phyloP scores from a whole-genome alignment of 2,888 invertebrate genomes.

The Anorthoa munda region DNA sequence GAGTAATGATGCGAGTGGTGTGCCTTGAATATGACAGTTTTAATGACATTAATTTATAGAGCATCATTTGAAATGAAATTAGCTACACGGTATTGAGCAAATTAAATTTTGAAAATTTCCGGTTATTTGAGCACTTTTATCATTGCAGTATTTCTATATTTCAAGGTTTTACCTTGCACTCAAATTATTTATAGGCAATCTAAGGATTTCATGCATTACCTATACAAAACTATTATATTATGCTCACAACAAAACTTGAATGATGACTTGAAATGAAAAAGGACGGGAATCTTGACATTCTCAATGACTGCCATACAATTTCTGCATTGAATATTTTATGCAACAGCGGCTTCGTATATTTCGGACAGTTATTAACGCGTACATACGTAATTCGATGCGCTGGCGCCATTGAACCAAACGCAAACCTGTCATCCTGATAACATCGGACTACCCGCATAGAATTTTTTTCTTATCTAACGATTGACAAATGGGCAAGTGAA shows the following conservation, averaged over 20 bases:
- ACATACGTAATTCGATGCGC: neutral
- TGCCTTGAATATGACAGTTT: slow-evolving; percentile 20
- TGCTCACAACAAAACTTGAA: too few species aligned
- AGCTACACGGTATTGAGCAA: neutral
- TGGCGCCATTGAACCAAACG: slow-evolving; percentile 23
- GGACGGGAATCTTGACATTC: neutral
- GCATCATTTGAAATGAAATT: slow-evolving; percentile 2
- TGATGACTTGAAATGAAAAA: too few species aligned
- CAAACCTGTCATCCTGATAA: slow-evolving; percentile 27
- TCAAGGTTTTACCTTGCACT: neutral
- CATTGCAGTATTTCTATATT: neutral
- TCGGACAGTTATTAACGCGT: neutral
- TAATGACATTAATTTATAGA: slow-evolving; percentile 16
- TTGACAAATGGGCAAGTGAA: slow-evolving; percentile 65
- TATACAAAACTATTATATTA: neutral
- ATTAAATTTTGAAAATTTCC: neutral
- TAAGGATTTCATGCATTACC: neutral
- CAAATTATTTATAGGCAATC: neutral
- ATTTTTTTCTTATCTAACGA: slow-evolving; percentile 51
- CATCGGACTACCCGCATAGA: slow-evolving; percentile 22
- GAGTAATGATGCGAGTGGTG: slow-evolving; percentile 38
- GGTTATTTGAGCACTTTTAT: neutral
- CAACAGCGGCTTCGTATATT: neutral
- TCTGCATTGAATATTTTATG: neutral
- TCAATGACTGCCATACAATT: neutral